Evolutionary conservation across 2,888 invertebrate genomes (phyloP).

Genomic region (Pedicia rivosa): DNA sequence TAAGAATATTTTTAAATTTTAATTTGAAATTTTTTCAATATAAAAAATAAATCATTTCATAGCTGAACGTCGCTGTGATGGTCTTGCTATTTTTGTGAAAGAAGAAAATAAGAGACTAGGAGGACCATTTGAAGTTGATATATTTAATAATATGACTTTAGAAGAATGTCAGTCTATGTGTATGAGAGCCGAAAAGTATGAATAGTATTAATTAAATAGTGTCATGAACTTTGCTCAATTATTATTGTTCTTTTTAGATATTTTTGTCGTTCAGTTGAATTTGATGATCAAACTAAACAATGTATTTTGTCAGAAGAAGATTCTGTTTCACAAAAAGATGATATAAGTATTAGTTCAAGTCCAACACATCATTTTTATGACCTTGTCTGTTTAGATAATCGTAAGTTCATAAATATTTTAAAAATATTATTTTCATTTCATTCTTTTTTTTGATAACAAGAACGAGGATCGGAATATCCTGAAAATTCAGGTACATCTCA

Average conservation of each 20-base stretch:
- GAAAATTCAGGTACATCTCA: constrained; percentile 76
- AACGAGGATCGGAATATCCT: constrained; percentile 76
- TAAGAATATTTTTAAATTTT: constrained; percentile 24
- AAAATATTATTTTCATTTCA: neutral
- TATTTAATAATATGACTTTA: constrained; percentile 69
- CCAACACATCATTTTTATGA: constrained; percentile 79
- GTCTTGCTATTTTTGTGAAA: constrained; percentile 72
- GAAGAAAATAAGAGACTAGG: constrained; percentile 77
- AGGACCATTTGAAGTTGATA: constrained; percentile 77
- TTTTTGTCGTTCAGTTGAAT: constrained; percentile 79
- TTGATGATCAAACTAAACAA: constrained; percentile 70
- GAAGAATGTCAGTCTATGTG: constrained; percentile 83
- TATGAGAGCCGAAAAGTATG: constrained; percentile 69
- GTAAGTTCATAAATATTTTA: constrained; percentile 37
- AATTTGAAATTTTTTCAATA: constrained; percentile 1
- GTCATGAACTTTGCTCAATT: constrained; percentile 6
- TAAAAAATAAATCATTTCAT: constrained; percentile 11
- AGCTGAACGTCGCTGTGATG: constrained; percentile 79
- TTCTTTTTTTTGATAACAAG: constrained; percentile 40
- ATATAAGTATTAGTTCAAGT: constrained; percentile 69
- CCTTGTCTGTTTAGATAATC: constrained; percentile 76
- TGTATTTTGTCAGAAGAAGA: constrained; percentile 87
- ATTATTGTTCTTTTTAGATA: constrained; percentile 33
- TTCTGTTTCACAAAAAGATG: constrained; percentile 76
- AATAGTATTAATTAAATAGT: constrained; percentile 17